phyloP scores from a whole-genome alignment of 2,888 invertebrate species.

The Parnassius mnemosyne region DNA sequence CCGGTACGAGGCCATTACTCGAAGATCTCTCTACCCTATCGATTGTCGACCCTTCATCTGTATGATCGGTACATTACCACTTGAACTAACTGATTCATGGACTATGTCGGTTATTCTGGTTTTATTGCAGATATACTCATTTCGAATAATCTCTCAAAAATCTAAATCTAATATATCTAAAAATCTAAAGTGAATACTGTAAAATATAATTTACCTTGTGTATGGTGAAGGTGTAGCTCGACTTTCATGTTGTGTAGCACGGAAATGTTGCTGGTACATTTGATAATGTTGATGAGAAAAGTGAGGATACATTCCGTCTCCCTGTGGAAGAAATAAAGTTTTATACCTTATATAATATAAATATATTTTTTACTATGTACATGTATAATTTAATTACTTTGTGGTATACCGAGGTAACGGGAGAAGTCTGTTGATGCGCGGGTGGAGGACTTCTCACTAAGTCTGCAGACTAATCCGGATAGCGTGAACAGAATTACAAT shows the following conservation, averaged over 20 bases:
- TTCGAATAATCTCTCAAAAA: too few species aligned
- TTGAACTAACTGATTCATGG: too few species aligned
- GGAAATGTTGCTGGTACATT: slow-evolving; percentile 76
- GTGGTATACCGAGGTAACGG: slow-evolving; percentile 84
- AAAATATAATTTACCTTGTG: slow-evolving; percentile 49
- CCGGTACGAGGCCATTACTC: too few species aligned
- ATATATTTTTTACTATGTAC: slow-evolving; percentile 22
- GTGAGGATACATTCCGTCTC: slow-evolving; percentile 75
- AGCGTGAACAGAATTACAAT: slow-evolving; percentile 61
- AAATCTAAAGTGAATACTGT: too few species aligned
- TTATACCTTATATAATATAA: slow-evolving; percentile 20
- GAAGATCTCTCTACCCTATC: too few species aligned
- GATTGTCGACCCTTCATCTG: too few species aligned
- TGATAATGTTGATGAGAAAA: slow-evolving; percentile 77
- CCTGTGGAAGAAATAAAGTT: slow-evolving; percentile 49
- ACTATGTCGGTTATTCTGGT: too few species aligned
- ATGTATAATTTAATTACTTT: slow-evolving; percentile 49
- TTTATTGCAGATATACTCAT: too few species aligned
- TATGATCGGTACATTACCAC: too few species aligned
- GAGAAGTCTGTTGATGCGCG: slow-evolving; percentile 90
- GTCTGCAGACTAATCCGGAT: slow-evolving; percentile 82
- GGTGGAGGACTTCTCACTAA: slow-evolving; percentile 89
- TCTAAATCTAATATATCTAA: too few species aligned
- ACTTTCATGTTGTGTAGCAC: slow-evolving; percentile 71
- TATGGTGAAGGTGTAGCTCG: slow-evolving; percentile 66